Percentiles rank a stretch among this genome's conserved stretches.
phyloP scores from a whole-genome alignment of 2,888 invertebrate genomes.

The Apotomis capreana region DNA sequence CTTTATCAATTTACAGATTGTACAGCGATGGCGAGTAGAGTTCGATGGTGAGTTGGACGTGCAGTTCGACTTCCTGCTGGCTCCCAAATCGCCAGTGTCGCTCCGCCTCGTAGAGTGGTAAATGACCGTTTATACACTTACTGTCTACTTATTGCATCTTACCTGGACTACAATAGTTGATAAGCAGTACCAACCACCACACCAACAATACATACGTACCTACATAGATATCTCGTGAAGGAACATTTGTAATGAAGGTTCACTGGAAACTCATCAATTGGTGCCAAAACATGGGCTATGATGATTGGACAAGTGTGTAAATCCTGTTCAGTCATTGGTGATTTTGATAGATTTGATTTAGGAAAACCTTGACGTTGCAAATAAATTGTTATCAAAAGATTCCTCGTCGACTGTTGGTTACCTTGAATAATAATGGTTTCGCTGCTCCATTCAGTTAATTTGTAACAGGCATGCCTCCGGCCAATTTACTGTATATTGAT shows the following conservation, averaged over 20 bases:
- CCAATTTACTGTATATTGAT: conserved; percentile 6
- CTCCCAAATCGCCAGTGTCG: conserved; percentile 89
- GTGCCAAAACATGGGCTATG: too few species aligned
- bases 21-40: conserved; percentile 88
- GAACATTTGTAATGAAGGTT: too few species aligned
- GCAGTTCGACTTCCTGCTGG: conserved; percentile 91
- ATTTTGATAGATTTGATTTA: too few species aligned
- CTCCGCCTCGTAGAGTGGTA: conserved; percentile 86
- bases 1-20: conserved; percentile 78
- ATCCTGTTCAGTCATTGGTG: too few species aligned
- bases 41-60: conserved; percentile 87
- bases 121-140: conserved; percentile 43
- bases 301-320: too few species aligned
- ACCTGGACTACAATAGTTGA: neutral
- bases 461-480: neutral
- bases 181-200: neutral
- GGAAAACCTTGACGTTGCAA: too few species aligned
- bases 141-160: neutral
- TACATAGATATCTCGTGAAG: too few species aligned
- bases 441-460: neutral
- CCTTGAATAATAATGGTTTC: neutral
- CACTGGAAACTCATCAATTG: too few species aligned
- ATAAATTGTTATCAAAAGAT: neutral
- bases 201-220: too few species aligned
- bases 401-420: neutral